phyloP scores from a whole-genome alignment of 2,113 vertebrate species.

The Salvelinus sp. region DNA sequence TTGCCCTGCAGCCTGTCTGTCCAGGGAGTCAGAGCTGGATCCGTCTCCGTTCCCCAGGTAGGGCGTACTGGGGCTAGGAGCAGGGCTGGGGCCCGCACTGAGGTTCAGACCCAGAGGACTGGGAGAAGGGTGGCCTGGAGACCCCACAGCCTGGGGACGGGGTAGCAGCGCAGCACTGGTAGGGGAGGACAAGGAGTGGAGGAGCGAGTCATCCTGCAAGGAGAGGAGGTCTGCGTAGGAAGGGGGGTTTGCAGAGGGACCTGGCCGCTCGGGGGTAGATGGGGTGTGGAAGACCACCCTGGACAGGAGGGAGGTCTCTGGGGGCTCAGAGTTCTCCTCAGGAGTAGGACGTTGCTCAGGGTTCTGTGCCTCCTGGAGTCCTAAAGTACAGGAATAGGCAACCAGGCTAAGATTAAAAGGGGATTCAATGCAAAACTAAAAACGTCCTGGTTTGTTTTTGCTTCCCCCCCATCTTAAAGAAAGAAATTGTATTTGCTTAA shows the following conservation, averaged over 20 bases:
- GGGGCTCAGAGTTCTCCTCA: slow-evolving; percentile 58
- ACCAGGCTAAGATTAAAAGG: not conserved
- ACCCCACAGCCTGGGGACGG: slow-evolving; percentile 93
- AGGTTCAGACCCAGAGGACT: slow-evolving; percentile 53
- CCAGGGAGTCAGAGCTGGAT: slow-evolving; percentile 77
- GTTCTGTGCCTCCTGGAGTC: slow-evolving; percentile 62
- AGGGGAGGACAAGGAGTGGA: slow-evolving; percentile 66
- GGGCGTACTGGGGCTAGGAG: slow-evolving; percentile 68
- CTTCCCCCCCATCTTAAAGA: slow-evolving; percentile 31
- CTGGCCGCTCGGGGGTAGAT: slow-evolving; percentile 78
- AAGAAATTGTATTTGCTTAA: slow-evolving; percentile 13
- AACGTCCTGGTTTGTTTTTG: not conserved
- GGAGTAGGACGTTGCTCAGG: slow-evolving; percentile 51
- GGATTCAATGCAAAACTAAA: not conserved
- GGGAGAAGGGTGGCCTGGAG: slow-evolving; percentile 83
- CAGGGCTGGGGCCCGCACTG: slow-evolving; percentile 41
- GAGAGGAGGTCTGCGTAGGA: slow-evolving; percentile 81
- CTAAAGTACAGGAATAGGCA: slow-evolving; percentile 44
- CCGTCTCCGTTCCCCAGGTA: slow-evolving; percentile 81
- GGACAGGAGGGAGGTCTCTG: slow-evolving; percentile 70
- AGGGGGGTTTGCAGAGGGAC: slow-evolving; percentile 80
- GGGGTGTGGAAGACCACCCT: slow-evolving; percentile 78
- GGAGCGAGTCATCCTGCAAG: slow-evolving; percentile 74
- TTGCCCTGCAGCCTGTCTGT: slow-evolving; percentile 76
- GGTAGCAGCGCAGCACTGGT: slow-evolving; percentile 86